Conservation (phyloP, 2,113 vertebrate species). For the Ceuthmochares aereus region DNA sequence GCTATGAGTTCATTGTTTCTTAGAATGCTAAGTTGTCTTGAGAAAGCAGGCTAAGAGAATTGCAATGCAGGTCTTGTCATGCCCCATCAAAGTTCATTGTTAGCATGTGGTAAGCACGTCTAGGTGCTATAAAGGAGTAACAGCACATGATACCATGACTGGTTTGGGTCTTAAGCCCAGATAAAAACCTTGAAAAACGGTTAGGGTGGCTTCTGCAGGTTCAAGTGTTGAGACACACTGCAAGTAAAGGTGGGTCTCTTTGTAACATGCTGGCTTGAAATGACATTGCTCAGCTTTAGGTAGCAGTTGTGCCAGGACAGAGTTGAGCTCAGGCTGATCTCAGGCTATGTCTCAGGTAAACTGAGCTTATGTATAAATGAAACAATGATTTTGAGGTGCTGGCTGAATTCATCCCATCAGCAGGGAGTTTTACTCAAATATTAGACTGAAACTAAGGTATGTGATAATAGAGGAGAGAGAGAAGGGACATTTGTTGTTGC, state of each 20-base stretch:
- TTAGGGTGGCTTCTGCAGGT: background rate
- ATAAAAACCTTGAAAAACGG: background rate
- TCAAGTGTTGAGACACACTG: background rate
- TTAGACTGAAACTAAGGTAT: background rate
- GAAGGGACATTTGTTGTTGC: background rate
- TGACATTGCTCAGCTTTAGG: background rate
- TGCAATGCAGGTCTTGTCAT: background rate
- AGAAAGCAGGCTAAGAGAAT: background rate
- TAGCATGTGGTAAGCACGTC: background rate
- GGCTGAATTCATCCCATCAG: background rate
- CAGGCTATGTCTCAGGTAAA: background rate
- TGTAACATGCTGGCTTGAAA: background rate
- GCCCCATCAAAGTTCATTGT: fast-evolving
- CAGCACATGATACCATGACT: background rate
- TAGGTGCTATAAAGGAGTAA: background rate
- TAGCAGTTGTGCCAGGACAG: background rate
- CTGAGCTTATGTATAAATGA: background rate
- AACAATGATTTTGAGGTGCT: background rate
- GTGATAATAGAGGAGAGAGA: background rate
- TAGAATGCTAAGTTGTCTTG: background rate
- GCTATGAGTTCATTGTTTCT: background rate
- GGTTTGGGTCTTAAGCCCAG: background rate
- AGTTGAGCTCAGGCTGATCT: background rate
- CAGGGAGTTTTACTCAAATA: background rate
- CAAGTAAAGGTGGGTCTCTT: background rate